Evolutionary conservation across 2,113 vertebrate genomes (phyloP).

Genomic region (Solea senegalensis): DNA sequence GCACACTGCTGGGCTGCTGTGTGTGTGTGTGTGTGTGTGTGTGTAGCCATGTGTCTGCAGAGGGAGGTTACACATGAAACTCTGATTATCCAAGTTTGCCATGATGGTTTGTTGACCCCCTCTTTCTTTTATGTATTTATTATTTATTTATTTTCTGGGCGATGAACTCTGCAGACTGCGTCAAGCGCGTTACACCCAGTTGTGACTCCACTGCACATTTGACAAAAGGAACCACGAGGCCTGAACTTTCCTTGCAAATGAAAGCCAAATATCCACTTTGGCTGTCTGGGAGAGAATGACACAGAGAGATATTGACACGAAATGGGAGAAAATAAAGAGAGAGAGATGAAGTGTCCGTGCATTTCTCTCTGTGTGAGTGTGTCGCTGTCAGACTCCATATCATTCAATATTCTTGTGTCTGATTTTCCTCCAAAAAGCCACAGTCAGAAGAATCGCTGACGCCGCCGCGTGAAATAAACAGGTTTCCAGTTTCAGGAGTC

Average conservation of each 20-base stretch:
- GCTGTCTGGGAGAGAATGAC: conserved; percentile 37
- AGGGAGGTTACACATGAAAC: conserved; percentile 13
- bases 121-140: conserved; percentile 4
- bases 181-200: conserved; percentile 15
- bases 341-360: conserved; percentile 32
- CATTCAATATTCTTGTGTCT: conserved; percentile 48
- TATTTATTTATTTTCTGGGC: background rate
- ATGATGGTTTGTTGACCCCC: conserved; percentile 4
- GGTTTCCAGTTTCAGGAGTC: conserved; percentile 11
- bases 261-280: conserved; percentile 50
- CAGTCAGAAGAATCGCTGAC: conserved; percentile 54
- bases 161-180: conserved; percentile 20
- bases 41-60: conserved; percentile 8
- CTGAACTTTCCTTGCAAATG: conserved; percentile 47
- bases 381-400: conserved; percentile 31
- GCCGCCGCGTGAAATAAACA: conserved; percentile 37
- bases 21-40: conserved; percentile 37
- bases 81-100: conserved; percentile 8
- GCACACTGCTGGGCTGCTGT: conserved; percentile 43
- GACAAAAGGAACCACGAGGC: conserved; percentile 10
- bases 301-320: conserved; percentile 14
- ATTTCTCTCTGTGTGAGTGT: conserved; percentile 20
- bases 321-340: background rate
- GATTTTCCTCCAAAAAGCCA: conserved; percentile 43
- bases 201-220: conserved; percentile 41